These are phyloP conservation scores for Drosophila falleni DNA, from an alignment of 2,888 invertebrate species.

Conservation along the genomic window DNA sequence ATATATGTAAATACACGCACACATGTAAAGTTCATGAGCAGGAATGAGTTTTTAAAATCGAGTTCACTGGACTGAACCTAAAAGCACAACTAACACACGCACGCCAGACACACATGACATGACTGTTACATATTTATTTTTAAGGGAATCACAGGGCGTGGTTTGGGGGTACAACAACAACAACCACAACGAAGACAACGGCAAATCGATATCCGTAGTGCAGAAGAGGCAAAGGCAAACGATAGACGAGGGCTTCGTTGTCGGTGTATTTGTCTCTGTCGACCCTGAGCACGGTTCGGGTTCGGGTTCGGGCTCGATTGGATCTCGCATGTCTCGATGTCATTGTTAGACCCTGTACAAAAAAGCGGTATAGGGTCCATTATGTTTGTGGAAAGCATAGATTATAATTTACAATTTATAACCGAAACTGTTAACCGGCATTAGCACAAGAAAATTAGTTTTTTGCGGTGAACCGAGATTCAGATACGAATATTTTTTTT, in stretches of 20 bases:
- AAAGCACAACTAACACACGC: slow-evolving; percentile 31
- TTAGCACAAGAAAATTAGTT: no score
- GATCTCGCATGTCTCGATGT: slow-evolving; percentile 30
- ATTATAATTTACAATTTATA: no score
- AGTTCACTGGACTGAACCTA: slow-evolving; percentile 63
- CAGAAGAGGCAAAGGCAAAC: slow-evolving; percentile 20
- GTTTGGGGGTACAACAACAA: slow-evolving; percentile 19
- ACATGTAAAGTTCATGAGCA: slow-evolving; percentile 44
- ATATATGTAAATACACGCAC: background rate
- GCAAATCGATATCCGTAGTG: slow-evolving; percentile 60
- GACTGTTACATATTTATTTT: slow-evolving; percentile 41
- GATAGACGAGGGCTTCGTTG: background rate
- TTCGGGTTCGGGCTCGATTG: slow-evolving; percentile 25
- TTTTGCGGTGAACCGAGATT: no score
- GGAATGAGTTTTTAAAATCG: slow-evolving; percentile 49
- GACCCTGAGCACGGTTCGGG: slow-evolving; percentile 60
- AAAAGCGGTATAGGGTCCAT: background rate
- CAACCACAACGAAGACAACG: slow-evolving; percentile 11
- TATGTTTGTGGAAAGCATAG: background rate
- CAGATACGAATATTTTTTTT: no score
- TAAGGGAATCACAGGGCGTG: slow-evolving; percentile 46
- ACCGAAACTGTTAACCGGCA: no score
- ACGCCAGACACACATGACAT: slow-evolving; percentile 25
- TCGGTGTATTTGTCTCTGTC: slow-evolving; percentile 32
- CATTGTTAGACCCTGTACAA: slow-evolving; percentile 9